Conservation (phyloP, 1,140 invertebrate species). For the Sminthurinus signatus region DNA sequence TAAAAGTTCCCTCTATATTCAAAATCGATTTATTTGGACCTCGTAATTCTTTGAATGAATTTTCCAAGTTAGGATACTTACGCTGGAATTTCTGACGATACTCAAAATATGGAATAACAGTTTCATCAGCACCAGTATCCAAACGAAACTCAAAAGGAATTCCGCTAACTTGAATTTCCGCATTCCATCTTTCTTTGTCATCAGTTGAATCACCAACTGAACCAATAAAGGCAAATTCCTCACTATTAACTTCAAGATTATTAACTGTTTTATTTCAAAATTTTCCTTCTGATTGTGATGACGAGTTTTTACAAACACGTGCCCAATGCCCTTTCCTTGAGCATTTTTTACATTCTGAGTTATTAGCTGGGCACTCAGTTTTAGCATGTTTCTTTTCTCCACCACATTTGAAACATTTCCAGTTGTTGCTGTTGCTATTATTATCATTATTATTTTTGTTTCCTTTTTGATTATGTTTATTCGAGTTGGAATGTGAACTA, state of each 20-base stretch:
- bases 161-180: neutral
- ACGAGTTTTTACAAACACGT: slow-evolving; percentile 11
- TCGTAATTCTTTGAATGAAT: neutral
- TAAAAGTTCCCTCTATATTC: neutral
- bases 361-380: slow-evolving; percentile 14
- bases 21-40: slow-evolving; percentile 5
- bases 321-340: slow-evolving; percentile 10
- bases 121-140: slow-evolving; percentile 28
- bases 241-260: neutral
- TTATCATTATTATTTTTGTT: too few species aligned
- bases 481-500: too few species aligned
- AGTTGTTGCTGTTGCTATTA: too few species aligned
- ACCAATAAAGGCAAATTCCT: neutral
- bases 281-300: too few species aligned
- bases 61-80: neutral
- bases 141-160: too few species aligned
- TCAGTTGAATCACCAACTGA: neutral
- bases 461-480: too few species aligned
- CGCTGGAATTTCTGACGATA: neutral
- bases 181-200: neutral
- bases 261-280: neutral
- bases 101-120: neutral
- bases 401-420: slow-evolving; percentile 8
- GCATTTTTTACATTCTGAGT: slow-evolving; percentile 7
- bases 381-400: neutral